Evolutionary conservation across 2,797 vertebrate genomes (phyloP).

Genomic region (Falco columbarius): DNA sequence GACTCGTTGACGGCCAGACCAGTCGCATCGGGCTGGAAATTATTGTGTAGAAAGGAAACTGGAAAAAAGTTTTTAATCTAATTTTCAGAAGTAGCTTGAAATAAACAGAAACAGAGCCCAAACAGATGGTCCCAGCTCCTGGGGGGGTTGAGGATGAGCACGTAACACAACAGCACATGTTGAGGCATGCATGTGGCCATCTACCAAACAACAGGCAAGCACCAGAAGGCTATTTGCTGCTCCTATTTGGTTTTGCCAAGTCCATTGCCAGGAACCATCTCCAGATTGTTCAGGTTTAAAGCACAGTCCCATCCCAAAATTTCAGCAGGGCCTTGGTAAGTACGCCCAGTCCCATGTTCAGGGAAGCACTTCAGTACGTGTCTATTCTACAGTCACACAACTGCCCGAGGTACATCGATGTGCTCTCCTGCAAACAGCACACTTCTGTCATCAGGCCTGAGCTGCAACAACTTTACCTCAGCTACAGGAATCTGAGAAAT

Average conservation of each 20-base stretch:
- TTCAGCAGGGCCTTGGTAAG: fast-evolving
- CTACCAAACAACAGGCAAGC: neutral
- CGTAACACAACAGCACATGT: neutral
- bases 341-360: neutral
- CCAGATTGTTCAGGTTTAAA: neutral
- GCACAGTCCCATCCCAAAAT: neutral
- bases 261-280: neutral
- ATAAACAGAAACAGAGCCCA: neutral
- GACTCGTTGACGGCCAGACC: neutral
- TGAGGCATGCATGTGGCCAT: neutral
- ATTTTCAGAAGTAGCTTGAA: neutral
- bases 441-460: neutral
- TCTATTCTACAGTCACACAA: neutral
- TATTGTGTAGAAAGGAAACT: neutral
- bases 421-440: neutral
- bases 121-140: neutral
- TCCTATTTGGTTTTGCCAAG: neutral
- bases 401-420: neutral
- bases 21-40: neutral
- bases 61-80: neutral
- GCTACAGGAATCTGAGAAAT: neutral
- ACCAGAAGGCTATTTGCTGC: neutral
- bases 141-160: neutral
- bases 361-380: fast-evolving
- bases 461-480: neutral